A percentile compares a stretch with the other conserved stretches of the same genome.
phyloP scores from a whole-genome alignment of 2,797 vertebrate species.

The Cyclura pinguis region DNA sequence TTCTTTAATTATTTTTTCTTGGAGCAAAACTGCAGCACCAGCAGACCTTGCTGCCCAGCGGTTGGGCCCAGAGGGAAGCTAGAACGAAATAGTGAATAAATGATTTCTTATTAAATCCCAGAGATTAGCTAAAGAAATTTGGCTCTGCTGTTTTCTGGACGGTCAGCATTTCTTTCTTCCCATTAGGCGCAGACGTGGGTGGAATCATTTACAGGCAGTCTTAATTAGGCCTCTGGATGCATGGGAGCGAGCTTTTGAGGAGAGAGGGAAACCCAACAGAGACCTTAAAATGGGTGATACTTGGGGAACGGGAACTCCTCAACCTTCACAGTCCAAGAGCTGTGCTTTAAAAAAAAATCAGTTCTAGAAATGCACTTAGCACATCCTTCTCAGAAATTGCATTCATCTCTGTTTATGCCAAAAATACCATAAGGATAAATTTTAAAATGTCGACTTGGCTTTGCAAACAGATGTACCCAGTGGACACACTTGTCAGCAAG shows the following conservation, averaged over 20 bases:
- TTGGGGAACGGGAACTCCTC: not conserved
- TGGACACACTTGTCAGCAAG: not conserved
- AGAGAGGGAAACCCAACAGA: not conserved
- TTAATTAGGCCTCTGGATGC: slow-evolving; percentile 45
- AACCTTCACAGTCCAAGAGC: not conserved
- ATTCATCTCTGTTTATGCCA: not conserved
- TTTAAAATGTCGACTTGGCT: not conserved
- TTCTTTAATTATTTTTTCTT: no score
- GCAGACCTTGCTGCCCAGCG: not conserved
- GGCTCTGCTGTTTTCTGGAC: slow-evolving; percentile 16
- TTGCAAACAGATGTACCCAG: not conserved
- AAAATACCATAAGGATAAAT: no score
- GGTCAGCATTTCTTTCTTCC: slow-evolving; percentile 56
- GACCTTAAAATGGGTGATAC: not conserved
- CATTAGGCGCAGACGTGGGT: slow-evolving; percentile 18
- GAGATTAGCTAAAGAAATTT: slow-evolving; percentile 12
- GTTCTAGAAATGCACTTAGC: not conserved
- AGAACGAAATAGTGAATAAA: slow-evolving; percentile 26
- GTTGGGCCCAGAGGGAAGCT: slow-evolving; percentile 20
- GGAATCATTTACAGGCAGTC: slow-evolving; percentile 28
- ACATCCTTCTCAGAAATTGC: not conserved
- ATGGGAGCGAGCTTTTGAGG: not conserved
- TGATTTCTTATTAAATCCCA: slow-evolving; percentile 43
- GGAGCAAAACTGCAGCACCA: not conserved
- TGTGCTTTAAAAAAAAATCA: not conserved